Conservation (phyloP, 30 jellyfish, hydroid and myxozoan genomes). For the Aurelia sp. region DNA sequence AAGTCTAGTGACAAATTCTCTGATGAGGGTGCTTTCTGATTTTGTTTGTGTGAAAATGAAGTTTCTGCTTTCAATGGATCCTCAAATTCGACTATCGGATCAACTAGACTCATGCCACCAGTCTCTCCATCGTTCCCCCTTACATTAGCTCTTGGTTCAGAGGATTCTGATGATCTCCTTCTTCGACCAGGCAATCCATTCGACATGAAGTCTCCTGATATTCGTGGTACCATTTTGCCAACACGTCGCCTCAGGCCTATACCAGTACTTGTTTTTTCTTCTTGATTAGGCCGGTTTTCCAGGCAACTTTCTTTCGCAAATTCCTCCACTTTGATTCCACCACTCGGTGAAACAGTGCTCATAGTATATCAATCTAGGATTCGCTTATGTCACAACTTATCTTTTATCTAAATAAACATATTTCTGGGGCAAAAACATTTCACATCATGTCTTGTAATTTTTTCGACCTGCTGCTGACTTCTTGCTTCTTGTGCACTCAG, state of each 20-base stretch:
- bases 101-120: too few relatives aligned
- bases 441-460: too few relatives aligned
- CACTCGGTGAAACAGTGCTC: not conserved
- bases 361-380: not conserved
- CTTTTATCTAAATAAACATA: too few relatives aligned
- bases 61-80: not conserved
- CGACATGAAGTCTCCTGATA: slow-evolving; percentile 10
- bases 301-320: too few relatives aligned
- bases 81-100: not conserved
- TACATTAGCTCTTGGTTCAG: too few relatives aligned
- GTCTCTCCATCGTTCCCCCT: too few relatives aligned
- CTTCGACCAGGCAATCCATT: slow-evolving; percentile 16
- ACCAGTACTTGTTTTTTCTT: too few relatives aligned
- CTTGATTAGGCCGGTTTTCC: too few relatives aligned
- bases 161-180: not conserved
- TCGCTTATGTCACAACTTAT: not conserved
- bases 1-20: slow-evolving; percentile 14
- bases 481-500: too few relatives aligned
- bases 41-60: not conserved
- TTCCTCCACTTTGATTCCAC: not conserved
- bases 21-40: too few relatives aligned
- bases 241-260: slow-evolving; percentile 57
- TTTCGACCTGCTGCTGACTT: too few relatives aligned
- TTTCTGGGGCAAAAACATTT: too few relatives aligned
- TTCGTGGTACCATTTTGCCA: slow-evolving; percentile 56